A percentile compares a stretch with the other conserved stretches of the same genome.
Evolutionary conservation across 1,140 invertebrate genomes (phyloP).

Genomic region (Bombus fervidus): DNA sequence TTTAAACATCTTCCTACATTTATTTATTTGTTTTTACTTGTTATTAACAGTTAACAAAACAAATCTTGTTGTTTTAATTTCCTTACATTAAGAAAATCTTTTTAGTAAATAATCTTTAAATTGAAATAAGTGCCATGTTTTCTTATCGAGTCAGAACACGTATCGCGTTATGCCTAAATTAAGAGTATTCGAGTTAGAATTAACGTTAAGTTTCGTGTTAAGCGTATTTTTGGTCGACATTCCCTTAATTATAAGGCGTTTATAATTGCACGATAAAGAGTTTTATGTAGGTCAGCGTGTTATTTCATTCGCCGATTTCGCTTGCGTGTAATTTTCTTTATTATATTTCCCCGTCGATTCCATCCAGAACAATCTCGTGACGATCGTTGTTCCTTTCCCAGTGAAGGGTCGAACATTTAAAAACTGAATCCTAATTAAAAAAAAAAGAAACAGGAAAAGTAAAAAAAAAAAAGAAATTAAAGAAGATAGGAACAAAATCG

Average conservation of each 20-base stretch:
- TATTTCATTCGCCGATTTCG: conserved; percentile 34
- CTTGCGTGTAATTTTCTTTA: conserved; percentile 4
- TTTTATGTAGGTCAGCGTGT: conserved; percentile 32
- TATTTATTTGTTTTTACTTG: too few relatives aligned
- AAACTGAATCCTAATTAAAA: not conserved
- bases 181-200: conserved; percentile 67
- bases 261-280: conserved; percentile 49
- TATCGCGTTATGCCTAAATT: conserved; percentile 71
- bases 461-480: not conserved
- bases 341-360: conserved; percentile 20
- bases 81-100: too few relatives aligned
- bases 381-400: conserved; percentile 13
- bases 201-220: conserved; percentile 66
- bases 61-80: too few relatives aligned
- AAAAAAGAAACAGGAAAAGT: not conserved
- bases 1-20: too few relatives aligned
- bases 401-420: not conserved
- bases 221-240: conserved; percentile 68
- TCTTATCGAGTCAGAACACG: conserved; percentile 31
- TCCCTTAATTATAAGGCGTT: conserved; percentile 66
- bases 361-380: conserved; percentile 8
- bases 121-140: not conserved
- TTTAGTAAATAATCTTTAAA: too few relatives aligned
- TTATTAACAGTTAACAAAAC: too few relatives aligned
- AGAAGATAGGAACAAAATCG: not conserved